Evolutionary conservation across 2,113 vertebrate species (phyloP).

Genomic region (Sigmodon hispidus): DNA sequence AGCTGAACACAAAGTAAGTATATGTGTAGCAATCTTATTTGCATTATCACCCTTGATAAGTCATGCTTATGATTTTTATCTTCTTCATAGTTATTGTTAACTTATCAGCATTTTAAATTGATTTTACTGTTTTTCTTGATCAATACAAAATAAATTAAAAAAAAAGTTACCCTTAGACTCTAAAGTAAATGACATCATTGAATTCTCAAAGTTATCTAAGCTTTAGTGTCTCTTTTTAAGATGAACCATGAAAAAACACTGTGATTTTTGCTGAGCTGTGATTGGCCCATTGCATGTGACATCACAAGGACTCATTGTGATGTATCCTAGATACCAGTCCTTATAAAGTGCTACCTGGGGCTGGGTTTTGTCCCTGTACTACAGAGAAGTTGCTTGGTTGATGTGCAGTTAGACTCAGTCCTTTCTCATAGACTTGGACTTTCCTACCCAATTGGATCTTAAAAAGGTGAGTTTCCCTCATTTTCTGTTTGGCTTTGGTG

Average conservation of each 20-base stretch:
- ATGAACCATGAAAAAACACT: not conserved
- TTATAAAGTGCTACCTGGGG: not conserved
- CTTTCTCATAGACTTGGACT: not conserved
- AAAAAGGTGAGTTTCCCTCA: not conserved
- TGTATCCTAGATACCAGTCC: not conserved
- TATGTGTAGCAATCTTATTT: too few relatives aligned
- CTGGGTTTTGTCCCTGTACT: not conserved
- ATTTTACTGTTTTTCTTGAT: too few relatives aligned
- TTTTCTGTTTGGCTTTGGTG: not conserved
- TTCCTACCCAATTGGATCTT: not conserved
- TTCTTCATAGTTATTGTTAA: too few relatives aligned
- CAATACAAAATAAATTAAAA: too few relatives aligned
- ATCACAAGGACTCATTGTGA: not conserved
- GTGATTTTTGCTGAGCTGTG: not conserved
- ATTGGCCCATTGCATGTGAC: not conserved
- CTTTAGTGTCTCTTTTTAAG: not conserved
- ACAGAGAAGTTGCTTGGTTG: not conserved
- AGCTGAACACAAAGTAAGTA: too few relatives aligned
- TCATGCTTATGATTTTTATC: too few relatives aligned
- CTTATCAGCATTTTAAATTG: too few relatives aligned
- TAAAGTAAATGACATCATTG: not conserved
- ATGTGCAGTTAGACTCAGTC: not conserved
- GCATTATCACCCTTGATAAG: too few relatives aligned
- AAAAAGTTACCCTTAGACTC: slow-evolving; percentile 1
- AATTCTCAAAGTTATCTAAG: not conserved